Base-by-base conservation (phyloP, 1,140 invertebrate genomes). In the Goniozus legneri region DNA sequence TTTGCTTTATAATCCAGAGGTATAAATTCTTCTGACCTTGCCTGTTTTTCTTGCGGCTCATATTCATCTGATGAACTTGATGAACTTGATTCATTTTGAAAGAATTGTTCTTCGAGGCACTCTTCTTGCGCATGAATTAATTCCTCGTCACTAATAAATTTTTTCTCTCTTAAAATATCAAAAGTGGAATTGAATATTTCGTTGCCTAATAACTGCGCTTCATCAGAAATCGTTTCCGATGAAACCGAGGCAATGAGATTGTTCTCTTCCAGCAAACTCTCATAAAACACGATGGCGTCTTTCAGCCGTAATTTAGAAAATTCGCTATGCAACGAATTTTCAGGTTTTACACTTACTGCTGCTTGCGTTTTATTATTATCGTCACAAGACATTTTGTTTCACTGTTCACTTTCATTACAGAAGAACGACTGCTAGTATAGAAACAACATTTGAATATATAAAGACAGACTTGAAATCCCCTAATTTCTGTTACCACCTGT, bases 1-100 rank as follows among this genome's bases (percentile, higher is more conserved):
- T 50, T 56, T 19, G 39, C 37, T 50, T 56, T 56, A 43, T 47
- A 49, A 7, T 35, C 44, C 24, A 53, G 21, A 10, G 40, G 34
- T 36, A 47, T 47, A 3, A 18, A 14, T 16, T 52, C 46, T 13
- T 22, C 30, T 47, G 47, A 50, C 7, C 10, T 16, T 37, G 42
- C 45, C 44, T 44, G 46, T 30, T 33, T 16, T 33, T 49, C 41
- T 12, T 44, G 46, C 6, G 24, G 6, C 24, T 47, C 44, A 32
- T 55, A 51, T 8, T 55, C 42, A 34, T 55, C 48, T 4, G 19
- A 42, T 20, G 44, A 52, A 16, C 12, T 12, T 6, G 12, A 6
- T 27, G 6, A 6, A 27, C 24, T 27, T 27, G 24, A 12, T 27
- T 27, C 24, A 27, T 12, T 27, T 27, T 6, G 24, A 7, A 7